Evolutionary conservation across 2,113 vertebrate species (phyloP).

Genomic region (Pionites leucogaster): DNA sequence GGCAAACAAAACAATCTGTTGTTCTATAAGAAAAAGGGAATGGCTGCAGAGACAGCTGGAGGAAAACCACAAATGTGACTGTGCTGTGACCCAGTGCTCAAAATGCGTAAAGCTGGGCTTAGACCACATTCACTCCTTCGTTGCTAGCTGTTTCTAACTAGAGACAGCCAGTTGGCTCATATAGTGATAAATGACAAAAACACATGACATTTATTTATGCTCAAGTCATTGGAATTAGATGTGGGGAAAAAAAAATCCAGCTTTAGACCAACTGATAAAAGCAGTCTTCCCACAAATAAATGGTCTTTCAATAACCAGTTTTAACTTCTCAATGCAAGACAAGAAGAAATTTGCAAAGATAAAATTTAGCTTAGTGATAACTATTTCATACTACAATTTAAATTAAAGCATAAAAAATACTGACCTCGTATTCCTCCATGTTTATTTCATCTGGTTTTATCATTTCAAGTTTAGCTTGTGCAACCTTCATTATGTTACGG

Average conservation of each 20-base stretch:
- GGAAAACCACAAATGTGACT: not conserved
- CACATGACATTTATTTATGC: not conserved
- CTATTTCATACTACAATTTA: not conserved
- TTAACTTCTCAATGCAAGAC: not conserved
- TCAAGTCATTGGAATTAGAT: not conserved
- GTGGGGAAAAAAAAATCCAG: not conserved
- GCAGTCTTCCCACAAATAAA: not conserved
- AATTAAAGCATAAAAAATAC: conserved; percentile 24
- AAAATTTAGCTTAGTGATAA: not conserved
- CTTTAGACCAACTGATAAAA: not conserved
- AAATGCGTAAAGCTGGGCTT: not conserved
- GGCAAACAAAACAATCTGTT: not conserved
- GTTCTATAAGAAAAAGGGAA: not conserved
- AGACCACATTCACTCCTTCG: not conserved
- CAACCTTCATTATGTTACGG: conserved; percentile 96
- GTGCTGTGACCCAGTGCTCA: not conserved
- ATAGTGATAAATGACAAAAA: not conserved
- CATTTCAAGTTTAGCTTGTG: conserved; percentile 93
- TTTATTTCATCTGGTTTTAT: conserved; percentile 96
- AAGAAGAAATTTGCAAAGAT: not conserved
- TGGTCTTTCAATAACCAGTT: not conserved
- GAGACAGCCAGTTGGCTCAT: not conserved
- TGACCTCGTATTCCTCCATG: conserved; percentile 94
- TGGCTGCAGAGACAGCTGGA: not conserved
- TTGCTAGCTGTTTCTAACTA: not conserved